phyloP scores from a whole-genome alignment of 2,797 vertebrate genomes.

The Macroramphosus scolopax region DNA sequence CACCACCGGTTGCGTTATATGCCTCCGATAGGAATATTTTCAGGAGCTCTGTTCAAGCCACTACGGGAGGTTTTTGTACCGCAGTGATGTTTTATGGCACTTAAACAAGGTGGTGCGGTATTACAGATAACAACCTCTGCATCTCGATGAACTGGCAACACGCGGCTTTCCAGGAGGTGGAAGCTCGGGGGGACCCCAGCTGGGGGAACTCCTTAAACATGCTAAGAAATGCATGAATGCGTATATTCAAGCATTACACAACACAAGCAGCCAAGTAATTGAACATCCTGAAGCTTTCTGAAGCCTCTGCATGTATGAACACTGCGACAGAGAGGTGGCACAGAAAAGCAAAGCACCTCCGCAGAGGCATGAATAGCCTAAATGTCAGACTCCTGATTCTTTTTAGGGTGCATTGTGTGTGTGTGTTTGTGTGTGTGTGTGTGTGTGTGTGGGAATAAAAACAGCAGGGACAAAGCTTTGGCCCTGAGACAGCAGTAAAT shows the following conservation, averaged over 20 bases:
- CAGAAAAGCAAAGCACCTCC: slow-evolving; percentile 46
- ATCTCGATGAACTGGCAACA: slow-evolving; percentile 21
- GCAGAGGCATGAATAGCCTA: slow-evolving; percentile 45
- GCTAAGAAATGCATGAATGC: no score
- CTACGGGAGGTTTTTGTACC: slow-evolving; percentile 17
- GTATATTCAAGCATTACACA: no score
- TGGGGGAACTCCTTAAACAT: no score
- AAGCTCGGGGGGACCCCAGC: no score
- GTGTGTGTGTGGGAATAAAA: slow-evolving; percentile 51
- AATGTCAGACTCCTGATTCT: slow-evolving; percentile 64
- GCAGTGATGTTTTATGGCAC: slow-evolving; percentile 3
- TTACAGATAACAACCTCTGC: slow-evolving; percentile 8
- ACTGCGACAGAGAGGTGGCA: slow-evolving; percentile 19
- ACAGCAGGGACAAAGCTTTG: slow-evolving; percentile 45
- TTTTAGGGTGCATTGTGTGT: slow-evolving; percentile 40
- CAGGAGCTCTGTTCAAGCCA: slow-evolving; percentile 5
- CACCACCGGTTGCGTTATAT: slow-evolving; percentile 38
- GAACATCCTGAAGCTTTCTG: no score
- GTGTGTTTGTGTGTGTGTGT: slow-evolving; percentile 10
- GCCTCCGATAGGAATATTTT: slow-evolving; percentile 30
- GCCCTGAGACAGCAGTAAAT: slow-evolving; percentile 61
- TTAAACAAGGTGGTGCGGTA: background rate
- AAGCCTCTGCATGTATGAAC: background rate
- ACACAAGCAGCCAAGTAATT: no score
- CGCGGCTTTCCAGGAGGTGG: slow-evolving; percentile 32